Evolutionary conservation across 2,797 vertebrate genomes (phyloP).

Genomic region (Sebastes itinus): DNA sequence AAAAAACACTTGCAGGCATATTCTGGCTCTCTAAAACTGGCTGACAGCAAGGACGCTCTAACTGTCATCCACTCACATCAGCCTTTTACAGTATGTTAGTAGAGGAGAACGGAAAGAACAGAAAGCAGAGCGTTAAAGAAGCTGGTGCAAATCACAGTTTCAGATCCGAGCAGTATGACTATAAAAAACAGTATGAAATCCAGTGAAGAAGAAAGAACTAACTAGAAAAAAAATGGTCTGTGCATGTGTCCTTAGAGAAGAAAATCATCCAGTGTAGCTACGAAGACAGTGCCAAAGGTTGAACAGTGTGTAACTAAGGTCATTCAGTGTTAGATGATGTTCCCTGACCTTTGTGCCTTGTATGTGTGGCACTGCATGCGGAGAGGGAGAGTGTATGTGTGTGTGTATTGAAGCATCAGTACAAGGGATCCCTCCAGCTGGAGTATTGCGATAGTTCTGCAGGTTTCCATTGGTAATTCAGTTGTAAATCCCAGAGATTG

Average conservation of each 20-base stretch:
- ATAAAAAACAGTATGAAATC: slow-evolving; percentile 72
- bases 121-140: slow-evolving; percentile 37
- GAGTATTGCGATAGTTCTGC: slow-evolving; percentile 68
- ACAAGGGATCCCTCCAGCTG: slow-evolving; percentile 47
- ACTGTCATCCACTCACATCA: slow-evolving; percentile 15
- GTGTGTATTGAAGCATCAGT: slow-evolving; percentile 49
- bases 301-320: slow-evolving; percentile 42
- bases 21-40: slow-evolving; percentile 16
- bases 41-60: slow-evolving; percentile 9
- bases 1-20: slow-evolving; percentile 8
- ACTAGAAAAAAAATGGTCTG: slow-evolving; percentile 62
- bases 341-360: slow-evolving; percentile 78
- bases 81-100: slow-evolving; percentile 8
- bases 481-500: slow-evolving; percentile 77
- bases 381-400: slow-evolving; percentile 33
- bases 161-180: slow-evolving; percentile 49
- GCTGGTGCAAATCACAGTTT: slow-evolving; percentile 69
- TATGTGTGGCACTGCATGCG: slow-evolving; percentile 70
- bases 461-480: slow-evolving; percentile 51
- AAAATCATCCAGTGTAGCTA: slow-evolving; percentile 67
- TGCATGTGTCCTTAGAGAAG: slow-evolving; percentile 44
- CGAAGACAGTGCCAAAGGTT: slow-evolving; percentile 57
- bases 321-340: slow-evolving; percentile 54
- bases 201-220: slow-evolving; percentile 54
- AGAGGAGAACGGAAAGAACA: slow-evolving; percentile 25